Evolutionary conservation across 2,888 invertebrate genomes (phyloP), one percentile per base, ranked within the genome.

Genomic region (Opisthograptis luteolata): DNA sequence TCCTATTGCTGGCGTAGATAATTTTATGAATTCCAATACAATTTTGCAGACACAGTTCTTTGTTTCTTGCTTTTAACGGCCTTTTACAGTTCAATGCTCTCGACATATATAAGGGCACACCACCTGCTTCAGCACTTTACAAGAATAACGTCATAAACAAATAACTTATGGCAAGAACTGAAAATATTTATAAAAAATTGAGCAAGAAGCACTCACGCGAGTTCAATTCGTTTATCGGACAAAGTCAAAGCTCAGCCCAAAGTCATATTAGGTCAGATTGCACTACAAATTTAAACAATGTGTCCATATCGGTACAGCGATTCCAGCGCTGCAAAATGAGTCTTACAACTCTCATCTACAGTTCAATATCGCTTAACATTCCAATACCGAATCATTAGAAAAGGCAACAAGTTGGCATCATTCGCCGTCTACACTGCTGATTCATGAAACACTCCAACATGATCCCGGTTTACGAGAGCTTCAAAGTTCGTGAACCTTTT

Each of bases 371-470:
- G 34, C 20, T 32, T 27, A 15, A n/a, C 9, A 20, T 12, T 24
- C 8, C 22, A 24, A 32, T 17, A 19, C 3, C 9, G 22, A 17
- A 25, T 42, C 36, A 49, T 53, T 15, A 42, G 12, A 50, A 15
- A 43, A 25, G 36, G 54, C 55, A 58, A 54, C 59, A 56, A 56
- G 53, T 51, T 48, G 46, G 42, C 54, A 46, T 52, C 43, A 52
- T 37, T 37, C 31, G 32, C 46, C 27, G 10, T 48, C 45, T 46
- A 49, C 49, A 20, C 37, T 41, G 28, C 10, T 47, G 31, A 39
- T 45, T 46, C 20, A 48, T 48, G 20, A 19, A 30, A 47, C 39
- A 10, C 39, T 17, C 6, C 24, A 50, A 22, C 19, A 17, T 20
- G 22, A 36, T 36, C 32, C 34, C 32, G 37, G 35, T 42, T 39